Conservation (phyloP, 1,140 invertebrate species). For the Helicoverpa armigera region DNA sequence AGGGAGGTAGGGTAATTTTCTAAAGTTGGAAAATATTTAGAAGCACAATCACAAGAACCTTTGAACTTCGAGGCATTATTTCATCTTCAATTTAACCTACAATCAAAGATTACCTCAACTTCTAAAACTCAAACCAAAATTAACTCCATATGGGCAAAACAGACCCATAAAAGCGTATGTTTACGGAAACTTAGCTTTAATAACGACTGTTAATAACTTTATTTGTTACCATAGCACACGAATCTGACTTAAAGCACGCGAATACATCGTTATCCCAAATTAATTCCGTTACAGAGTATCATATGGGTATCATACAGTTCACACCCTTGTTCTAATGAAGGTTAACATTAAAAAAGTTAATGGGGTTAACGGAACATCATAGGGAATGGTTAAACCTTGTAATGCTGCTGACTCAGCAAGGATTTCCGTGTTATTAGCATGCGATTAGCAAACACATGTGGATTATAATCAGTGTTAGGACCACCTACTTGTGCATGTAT, state of each 20-base stretch:
- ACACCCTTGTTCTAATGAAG: constrained; percentile 26
- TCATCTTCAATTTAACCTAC: neutral
- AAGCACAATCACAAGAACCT: too few species aligned
- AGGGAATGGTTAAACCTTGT: too few species aligned
- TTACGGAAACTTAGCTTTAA: constrained; percentile 30
- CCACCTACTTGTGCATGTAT: too few species aligned
- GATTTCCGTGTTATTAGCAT: neutral
- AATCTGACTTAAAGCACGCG: constrained; percentile 3
- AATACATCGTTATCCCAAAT: constrained; percentile 34
- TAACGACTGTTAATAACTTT: constrained; percentile 29
- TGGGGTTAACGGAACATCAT: neutral
- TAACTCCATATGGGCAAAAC: neutral
- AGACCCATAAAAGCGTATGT: constrained; percentile 8
- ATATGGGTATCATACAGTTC: constrained; percentile 7
- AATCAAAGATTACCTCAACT: neutral
- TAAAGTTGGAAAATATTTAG: neutral
- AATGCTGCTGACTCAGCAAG: neutral
- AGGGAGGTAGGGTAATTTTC: neutral
- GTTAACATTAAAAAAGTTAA: neutral
- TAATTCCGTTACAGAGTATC: constrained; percentile 2
- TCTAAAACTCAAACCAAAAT: neutral
- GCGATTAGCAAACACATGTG: too few species aligned
- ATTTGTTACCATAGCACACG: neutral
- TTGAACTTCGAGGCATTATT: too few species aligned
- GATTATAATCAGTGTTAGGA: too few species aligned